phyloP scores from a whole-genome alignment of 1,140 invertebrate species.

The Drosophila carrolli region DNA sequence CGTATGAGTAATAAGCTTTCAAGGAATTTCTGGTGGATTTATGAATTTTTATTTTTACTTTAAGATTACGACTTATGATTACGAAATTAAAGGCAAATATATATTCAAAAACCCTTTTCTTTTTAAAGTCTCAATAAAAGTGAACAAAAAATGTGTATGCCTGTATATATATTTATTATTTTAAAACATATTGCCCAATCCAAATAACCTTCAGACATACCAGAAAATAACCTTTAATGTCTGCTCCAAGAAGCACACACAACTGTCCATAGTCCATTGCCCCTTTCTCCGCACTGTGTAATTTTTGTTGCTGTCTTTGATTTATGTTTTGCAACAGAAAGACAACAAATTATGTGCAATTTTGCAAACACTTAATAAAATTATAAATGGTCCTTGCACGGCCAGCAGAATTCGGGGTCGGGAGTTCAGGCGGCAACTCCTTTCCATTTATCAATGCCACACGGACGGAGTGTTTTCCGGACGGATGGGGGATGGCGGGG shows the following conservation, averaged over 20 bases:
- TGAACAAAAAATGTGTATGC: too few relatives aligned
- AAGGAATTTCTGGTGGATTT: too few relatives aligned
- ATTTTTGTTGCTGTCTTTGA: conserved; percentile 60
- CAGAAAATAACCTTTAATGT: too few relatives aligned
- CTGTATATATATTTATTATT: too few relatives aligned
- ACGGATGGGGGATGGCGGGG: conserved; percentile 19
- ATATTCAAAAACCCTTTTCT: too few relatives aligned
- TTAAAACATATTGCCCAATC: too few relatives aligned
- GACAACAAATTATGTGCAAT: conserved; percentile 83
- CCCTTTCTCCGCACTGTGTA: conserved; percentile 15
- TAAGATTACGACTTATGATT: too few relatives aligned
- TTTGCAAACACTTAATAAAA: conserved; percentile 83
- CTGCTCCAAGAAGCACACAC: not conserved
- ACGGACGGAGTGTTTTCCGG: conserved; percentile 45
- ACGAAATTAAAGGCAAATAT: too few relatives aligned
- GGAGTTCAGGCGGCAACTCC: conserved; percentile 55
- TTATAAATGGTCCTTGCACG: conserved; percentile 81
- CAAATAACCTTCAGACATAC: too few relatives aligned
- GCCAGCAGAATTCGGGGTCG: conserved; percentile 28
- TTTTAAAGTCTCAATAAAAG: too few relatives aligned
- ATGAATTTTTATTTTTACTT: too few relatives aligned
- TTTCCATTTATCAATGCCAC: conserved; percentile 77
- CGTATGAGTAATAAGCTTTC: too few relatives aligned
- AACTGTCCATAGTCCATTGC: not conserved
- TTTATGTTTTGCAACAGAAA: conserved; percentile 70